A percentile compares a stretch with the other conserved stretches of the same genome.
phyloP scores from a whole-genome alignment of 2,113 vertebrate genomes.

The Gopherus evgoodei region DNA sequence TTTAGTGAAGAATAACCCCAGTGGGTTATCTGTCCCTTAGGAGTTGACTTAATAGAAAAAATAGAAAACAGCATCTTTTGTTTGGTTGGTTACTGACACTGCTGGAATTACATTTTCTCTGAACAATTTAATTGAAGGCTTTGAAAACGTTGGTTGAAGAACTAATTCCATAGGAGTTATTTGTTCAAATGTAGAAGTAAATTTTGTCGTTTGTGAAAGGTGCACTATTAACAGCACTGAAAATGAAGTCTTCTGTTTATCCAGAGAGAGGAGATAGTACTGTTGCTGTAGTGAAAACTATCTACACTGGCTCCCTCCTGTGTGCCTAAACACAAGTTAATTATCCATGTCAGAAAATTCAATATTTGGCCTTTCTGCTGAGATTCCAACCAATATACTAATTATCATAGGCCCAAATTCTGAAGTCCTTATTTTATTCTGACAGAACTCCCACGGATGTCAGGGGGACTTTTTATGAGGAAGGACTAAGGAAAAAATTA shows the following conservation, averaged over 20 bases:
- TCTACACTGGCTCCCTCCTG: not conserved
- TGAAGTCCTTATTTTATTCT: not conserved
- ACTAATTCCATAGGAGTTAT: slow-evolving; percentile 39
- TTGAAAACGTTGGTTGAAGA: slow-evolving; percentile 35
- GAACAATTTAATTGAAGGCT: slow-evolving; percentile 27
- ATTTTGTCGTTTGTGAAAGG: slow-evolving; percentile 58
- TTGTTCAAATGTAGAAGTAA: slow-evolving; percentile 60
- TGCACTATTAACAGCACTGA: slow-evolving; percentile 18
- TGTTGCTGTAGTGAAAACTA: slow-evolving; percentile 45
- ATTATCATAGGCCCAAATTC: slow-evolving; percentile 2
- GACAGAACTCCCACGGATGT: not conserved
- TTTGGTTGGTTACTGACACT: slow-evolving; percentile 29
- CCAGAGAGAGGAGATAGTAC: slow-evolving; percentile 39
- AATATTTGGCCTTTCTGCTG: slow-evolving; percentile 45
- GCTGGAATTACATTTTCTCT: not conserved
- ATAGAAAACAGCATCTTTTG: slow-evolving; percentile 40
- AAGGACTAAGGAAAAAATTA: not conserved
- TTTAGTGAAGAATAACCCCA: slow-evolving; percentile 24
- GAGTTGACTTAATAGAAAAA: slow-evolving; percentile 27
- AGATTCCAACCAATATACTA: not conserved
- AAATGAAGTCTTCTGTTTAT: slow-evolving; percentile 59
- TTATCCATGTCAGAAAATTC: slow-evolving; percentile 2
- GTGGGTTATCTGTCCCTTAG: slow-evolving; percentile 35
- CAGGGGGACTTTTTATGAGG: not conserved
- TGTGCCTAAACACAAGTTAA: slow-evolving; percentile 40